phyloP scores from a whole-genome alignment of 2,888 invertebrate genomes.

The Euplagia quadripunctaria region DNA sequence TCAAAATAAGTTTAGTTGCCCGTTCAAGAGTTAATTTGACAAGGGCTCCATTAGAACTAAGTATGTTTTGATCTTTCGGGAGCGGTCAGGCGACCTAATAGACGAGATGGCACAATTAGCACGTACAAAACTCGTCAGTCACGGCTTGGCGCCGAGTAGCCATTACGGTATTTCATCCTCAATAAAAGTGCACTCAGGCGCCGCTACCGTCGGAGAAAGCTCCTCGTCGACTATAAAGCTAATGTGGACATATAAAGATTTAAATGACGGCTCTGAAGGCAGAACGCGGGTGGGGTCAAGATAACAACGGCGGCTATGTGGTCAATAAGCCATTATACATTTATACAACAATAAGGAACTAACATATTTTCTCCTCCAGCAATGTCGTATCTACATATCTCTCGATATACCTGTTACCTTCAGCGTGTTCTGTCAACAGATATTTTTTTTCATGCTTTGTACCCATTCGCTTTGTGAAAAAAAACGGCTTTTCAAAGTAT shows the following conservation, averaged over 20 bases:
- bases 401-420: conserved; percentile 39
- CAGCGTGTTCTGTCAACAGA: conserved; percentile 37
- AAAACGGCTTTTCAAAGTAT: too few relatives aligned
- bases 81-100: conserved; percentile 58
- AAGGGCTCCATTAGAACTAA: conserved; percentile 47
- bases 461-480: conserved; percentile 32
- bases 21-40: conserved; percentile 45
- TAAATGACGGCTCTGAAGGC: conserved; percentile 71
- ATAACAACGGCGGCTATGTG: conserved; percentile 26
- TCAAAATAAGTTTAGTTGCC: conserved; percentile 37
- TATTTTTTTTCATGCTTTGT: conserved; percentile 36
- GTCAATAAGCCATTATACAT: conserved; percentile 28
- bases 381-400: conserved; percentile 21
- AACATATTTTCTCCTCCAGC: conserved; percentile 22
- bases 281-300: conserved; percentile 37
- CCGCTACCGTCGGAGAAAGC: conserved; percentile 75
- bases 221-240: conserved; percentile 81
- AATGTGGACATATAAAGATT: conserved; percentile 84
- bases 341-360: not conserved
- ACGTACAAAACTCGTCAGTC: conserved; percentile 80
- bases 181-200: conserved; percentile 85
- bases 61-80: conserved; percentile 55
- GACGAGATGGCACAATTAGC: conserved; percentile 76
- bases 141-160: conserved; percentile 79
- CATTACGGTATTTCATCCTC: conserved; percentile 84